phyloP scores from a whole-genome alignment of 2,113 vertebrate species.

The Campylomormyrus numenius region DNA sequence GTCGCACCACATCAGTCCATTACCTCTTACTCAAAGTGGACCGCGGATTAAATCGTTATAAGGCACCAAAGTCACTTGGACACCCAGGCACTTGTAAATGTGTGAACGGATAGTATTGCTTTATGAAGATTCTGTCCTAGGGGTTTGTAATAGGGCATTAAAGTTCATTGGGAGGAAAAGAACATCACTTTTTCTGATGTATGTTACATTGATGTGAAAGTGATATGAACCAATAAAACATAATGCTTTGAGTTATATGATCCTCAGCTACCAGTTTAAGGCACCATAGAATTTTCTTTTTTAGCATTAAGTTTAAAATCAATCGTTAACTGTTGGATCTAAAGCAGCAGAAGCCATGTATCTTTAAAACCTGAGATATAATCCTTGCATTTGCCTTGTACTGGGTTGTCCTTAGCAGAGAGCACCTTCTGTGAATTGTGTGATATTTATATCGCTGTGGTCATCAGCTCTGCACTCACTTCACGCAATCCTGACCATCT shows the following conservation, averaged over 20 bases:
- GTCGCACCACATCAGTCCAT: constrained; percentile 24
- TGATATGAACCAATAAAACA: not conserved
- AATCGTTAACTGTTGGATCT: not conserved
- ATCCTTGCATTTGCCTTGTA: not conserved
- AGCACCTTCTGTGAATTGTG: not conserved
- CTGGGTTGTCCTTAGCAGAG: not conserved
- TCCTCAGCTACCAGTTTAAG: not conserved
- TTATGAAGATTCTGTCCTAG: not conserved
- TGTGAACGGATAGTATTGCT: not conserved
- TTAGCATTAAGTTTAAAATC: not conserved
- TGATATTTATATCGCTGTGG: not conserved
- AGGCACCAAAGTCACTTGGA: constrained; percentile 26
- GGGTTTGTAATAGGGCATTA: not conserved
- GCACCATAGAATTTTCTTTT: not conserved
- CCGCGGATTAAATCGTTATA: constrained; percentile 13
- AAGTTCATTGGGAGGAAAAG: not conserved
- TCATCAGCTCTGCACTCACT: not conserved
- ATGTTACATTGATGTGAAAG: not conserved
- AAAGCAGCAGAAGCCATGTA: not conserved
- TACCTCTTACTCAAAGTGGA: constrained; percentile 32
- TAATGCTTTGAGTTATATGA: not conserved
- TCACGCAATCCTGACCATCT: not conserved
- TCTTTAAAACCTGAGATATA: not conserved
- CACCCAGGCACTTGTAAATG: constrained; percentile 8
- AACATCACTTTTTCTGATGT: not conserved